These are phyloP conservation scores for Pangasius larnaudii DNA, from an alignment of 2,797 vertebrate species.

Conservation along the genomic window DNA sequence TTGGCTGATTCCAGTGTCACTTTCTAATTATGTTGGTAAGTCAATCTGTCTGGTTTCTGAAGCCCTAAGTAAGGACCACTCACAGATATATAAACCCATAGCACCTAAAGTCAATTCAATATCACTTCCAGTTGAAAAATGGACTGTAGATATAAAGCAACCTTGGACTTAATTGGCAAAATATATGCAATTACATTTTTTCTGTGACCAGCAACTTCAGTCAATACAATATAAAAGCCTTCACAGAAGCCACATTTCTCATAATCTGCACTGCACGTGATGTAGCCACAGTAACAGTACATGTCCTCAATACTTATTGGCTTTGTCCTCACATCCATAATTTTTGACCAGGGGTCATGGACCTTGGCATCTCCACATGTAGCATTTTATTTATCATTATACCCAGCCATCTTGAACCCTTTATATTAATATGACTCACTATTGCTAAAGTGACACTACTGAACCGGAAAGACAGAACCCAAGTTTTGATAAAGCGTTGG, in stretches of 20 bases:
- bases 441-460: background rate
- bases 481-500: background rate
- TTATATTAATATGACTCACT: background rate
- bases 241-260: background rate
- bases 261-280: background rate
- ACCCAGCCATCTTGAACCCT: background rate
- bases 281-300: background rate
- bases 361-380: background rate
- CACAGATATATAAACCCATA: background rate
- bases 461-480: background rate
- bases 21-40: background rate
- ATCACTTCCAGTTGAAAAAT: background rate
- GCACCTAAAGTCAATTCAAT: background rate
- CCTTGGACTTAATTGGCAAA: background rate
- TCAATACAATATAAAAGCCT: background rate
- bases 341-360: too few species aligned
- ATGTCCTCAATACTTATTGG: background rate
- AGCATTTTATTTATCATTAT: background rate
- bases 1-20: background rate
- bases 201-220: background rate
- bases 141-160: background rate
- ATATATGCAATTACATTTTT: background rate
- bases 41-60: background rate
- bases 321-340: background rate
- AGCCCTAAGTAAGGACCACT: background rate